These are phyloP conservation scores for Neostethus bicornis DNA, from an alignment of 2,797 vertebrate species.

Conservation along the genomic window DNA sequence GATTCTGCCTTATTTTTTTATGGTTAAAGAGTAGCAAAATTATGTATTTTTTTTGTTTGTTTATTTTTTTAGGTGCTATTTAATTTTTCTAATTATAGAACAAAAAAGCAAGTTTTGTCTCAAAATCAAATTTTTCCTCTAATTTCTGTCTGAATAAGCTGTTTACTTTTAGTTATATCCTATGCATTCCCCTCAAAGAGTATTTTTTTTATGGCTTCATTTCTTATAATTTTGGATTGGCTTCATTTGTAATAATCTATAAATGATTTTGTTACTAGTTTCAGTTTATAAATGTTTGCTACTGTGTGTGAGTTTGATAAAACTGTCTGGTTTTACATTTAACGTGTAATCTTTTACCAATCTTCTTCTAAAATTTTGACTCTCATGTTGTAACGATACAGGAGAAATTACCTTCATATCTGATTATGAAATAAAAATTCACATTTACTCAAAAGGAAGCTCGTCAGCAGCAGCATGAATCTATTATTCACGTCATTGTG, in stretches of 20 bases:
- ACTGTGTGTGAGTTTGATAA: conserved; percentile 3
- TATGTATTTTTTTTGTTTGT: neutral
- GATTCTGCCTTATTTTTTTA: neutral
- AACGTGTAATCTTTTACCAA: neutral
- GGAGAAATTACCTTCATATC: conserved; percentile 56
- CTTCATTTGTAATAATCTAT: neutral
- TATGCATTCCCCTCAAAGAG: neutral
- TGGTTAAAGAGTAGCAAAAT: neutral
- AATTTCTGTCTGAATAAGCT: no score
- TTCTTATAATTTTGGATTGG: neutral
- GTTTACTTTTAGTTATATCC: neutral
- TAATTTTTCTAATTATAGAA: neutral
- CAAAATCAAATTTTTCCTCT: neutral
- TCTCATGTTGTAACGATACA: conserved; percentile 32
- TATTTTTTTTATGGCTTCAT: conserved; percentile 14
- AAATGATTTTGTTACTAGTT: conserved; percentile 3
- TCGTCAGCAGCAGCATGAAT: conserved; percentile 73
- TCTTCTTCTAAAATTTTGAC: conserved; percentile 25
- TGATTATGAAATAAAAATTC: conserved; percentile 53
- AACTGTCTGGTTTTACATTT: conserved; percentile 4
- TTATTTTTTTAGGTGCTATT: neutral
- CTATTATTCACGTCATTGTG: conserved; percentile 73
- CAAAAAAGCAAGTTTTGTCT: neutral
- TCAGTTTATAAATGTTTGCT: conserved; percentile 9
- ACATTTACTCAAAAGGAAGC: conserved; percentile 68